Conservation (phyloP, 2,113 vertebrate species). For the Mionectes macconnelli region DNA sequence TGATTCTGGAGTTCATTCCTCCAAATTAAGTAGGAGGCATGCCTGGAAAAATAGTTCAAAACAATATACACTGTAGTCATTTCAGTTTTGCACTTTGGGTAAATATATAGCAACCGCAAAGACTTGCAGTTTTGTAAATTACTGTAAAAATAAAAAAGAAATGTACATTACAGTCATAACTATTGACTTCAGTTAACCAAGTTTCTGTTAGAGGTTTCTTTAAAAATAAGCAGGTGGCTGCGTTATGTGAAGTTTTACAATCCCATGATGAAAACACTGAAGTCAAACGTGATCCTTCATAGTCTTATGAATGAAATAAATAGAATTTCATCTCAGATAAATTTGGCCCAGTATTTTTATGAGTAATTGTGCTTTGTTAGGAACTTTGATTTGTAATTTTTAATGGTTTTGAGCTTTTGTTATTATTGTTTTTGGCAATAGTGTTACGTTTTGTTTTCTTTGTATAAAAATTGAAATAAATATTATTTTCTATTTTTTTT, state of each 20-base stretch:
- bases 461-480: neutral
- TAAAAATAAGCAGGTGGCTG: neutral
- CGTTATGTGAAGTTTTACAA: neutral
- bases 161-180: neutral
- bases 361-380: neutral
- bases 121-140: neutral
- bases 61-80: neutral
- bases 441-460: neutral
- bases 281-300: neutral
- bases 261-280: neutral
- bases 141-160: neutral
- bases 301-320: neutral
- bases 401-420: neutral
- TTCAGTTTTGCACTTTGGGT: neutral
- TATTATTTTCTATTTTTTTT: neutral
- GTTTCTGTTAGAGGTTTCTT: neutral
- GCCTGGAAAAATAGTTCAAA: neutral
- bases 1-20: neutral
- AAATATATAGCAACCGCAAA: neutral
- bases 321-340: neutral
- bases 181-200: neutral
- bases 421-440: neutral
- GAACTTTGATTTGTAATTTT: neutral
- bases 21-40: neutral
- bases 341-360: neutral